Evolutionary conservation across 2,113 vertebrate species (phyloP), one percentile per base, ranked within the genome.

Genomic region (Nothoprocta pentlandii): DNA sequence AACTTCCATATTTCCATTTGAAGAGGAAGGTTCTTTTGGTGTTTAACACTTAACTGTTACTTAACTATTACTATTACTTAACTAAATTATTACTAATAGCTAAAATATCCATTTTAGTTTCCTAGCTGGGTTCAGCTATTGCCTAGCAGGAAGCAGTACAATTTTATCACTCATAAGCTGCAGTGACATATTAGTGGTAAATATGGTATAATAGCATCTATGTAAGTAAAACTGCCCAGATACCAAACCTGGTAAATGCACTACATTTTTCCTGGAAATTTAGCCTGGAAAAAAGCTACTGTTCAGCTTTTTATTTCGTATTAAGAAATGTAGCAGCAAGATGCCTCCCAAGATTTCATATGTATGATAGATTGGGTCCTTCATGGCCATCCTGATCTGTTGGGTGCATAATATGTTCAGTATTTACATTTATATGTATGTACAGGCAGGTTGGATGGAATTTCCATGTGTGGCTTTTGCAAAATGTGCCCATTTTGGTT

Each of bases 161-260:
- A 30, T 84, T 84, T 66, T 44, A 62, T 41, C 41, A 85, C 2
- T 58, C 86, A 19, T 71, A 47, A 80, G 32, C 47, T 71, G 9
- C 56, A 42, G 6, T 67, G 58, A 15, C 44, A 67, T 26, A 51
- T 91, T 46, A 86, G n/a, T 61, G 58, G 51, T 69, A 46, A 73
- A 49, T 90, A 64, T 41, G 47, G 49, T 58, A 30, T 76, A 44
- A 63, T 59, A 67, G 26, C 81, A 54, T 51, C 5, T 70, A 42
- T 81, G 77, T 64, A 74, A 66, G 54, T 69, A 89, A 90, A 94
- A 94, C 76, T 90, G 86, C 69, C 47, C 34, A 75, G 84, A 91
- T 84, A 95, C 34, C 25, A 96, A 91, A 86, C 84, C 77, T 79
- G 26, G 68, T 69, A 44, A 17, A 16, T 8, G 3, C 4, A 30